These are phyloP conservation scores for Hartigia nigra DNA, from an alignment of 2,888 invertebrate species.

Conservation along the genomic window DNA sequence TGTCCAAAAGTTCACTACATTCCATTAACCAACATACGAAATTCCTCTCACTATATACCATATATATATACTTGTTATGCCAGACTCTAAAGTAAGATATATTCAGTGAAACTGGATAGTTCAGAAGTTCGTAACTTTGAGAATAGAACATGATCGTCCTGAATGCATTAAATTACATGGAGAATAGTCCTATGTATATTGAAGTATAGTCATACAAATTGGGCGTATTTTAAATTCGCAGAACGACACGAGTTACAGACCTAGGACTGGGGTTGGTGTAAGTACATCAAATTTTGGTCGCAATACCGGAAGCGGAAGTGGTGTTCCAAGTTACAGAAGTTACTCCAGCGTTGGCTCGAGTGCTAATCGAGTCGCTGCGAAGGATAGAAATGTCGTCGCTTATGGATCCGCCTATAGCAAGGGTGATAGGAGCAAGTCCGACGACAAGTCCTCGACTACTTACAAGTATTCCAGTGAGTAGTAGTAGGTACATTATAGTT, in stretches of 20 bases:
- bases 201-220: neutral
- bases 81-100: no score
- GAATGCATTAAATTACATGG: no score
- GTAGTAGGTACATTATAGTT: conserved; percentile 23
- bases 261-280: conserved; percentile 37
- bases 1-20: neutral
- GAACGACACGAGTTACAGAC: conserved; percentile 56
- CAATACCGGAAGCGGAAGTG: conserved; percentile 40
- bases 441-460: conserved; percentile 44
- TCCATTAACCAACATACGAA: neutral
- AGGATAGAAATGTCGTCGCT: conserved; percentile 48
- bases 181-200: no score
- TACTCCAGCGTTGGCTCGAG: conserved; percentile 47
- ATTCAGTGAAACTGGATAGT: no score
- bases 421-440: conserved; percentile 50
- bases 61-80: no score
- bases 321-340: conserved; percentile 54
- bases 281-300: conserved; percentile 42
- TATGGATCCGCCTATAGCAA: conserved; percentile 47
- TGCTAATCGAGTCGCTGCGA: conserved; percentile 44
- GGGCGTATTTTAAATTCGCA: conserved; percentile 32
- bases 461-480: conserved; percentile 57
- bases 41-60: neutral
- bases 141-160: neutral
- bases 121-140: neutral